These are phyloP conservation scores for Karalla daura DNA, from an alignment of 2,797 vertebrate genomes.

Conservation along the genomic window DNA sequence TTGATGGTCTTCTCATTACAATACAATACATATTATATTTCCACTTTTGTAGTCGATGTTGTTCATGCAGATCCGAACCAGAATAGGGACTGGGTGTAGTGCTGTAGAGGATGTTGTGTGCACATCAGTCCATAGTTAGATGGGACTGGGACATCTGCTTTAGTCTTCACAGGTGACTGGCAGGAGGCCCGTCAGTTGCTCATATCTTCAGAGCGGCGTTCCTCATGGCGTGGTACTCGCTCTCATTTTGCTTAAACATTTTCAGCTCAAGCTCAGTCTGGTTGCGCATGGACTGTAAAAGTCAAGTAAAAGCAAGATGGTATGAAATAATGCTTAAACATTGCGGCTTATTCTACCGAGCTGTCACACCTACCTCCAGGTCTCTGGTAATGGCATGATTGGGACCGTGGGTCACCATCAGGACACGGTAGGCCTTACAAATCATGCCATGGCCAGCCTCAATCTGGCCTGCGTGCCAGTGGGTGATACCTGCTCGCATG, in stretches of 20 bases:
- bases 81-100: background rate
- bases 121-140: background rate
- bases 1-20: too few relatives aligned
- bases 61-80: slow-evolving; percentile 3
- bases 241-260: slow-evolving; percentile 88
- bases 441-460: slow-evolving; percentile 90
- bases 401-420: slow-evolving; percentile 93
- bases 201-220: slow-evolving; percentile 86
- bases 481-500: slow-evolving; percentile 92
- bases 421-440: slow-evolving; percentile 92
- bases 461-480: slow-evolving; percentile 93
- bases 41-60: slow-evolving; percentile 49
- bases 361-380: slow-evolving; percentile 85
- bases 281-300: slow-evolving; percentile 87
- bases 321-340: background rate
- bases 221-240: slow-evolving; percentile 87
- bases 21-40: slow-evolving; percentile 10
- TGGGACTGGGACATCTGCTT: background rate
- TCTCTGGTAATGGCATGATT: slow-evolving; percentile 93
- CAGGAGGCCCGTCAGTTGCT: slow-evolving; percentile 67
- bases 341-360: too few relatives aligned
- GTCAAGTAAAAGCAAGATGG: background rate
- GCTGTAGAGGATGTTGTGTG: background rate
- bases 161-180: background rate
- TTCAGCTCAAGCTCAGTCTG: slow-evolving; percentile 95